These are phyloP conservation scores for Montipora cactus DNA, from an alignment of 64 coral and sea anemone species.

Conservation along the genomic window DNA sequence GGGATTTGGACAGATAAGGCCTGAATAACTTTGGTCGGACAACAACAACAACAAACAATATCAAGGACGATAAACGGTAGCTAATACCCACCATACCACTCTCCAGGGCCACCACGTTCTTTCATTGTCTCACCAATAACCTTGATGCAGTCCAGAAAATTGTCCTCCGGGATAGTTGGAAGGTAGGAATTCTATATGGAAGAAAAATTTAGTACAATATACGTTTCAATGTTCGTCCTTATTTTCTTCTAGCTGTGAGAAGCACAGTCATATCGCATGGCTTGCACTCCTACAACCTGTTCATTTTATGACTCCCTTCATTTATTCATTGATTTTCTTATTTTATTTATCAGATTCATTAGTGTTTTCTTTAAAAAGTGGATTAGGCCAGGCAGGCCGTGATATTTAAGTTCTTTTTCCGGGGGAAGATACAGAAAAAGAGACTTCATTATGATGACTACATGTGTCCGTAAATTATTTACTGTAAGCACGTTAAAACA, in stretches of 20 bases:
- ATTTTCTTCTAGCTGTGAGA: neutral
- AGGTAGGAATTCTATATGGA: slow-evolving; percentile 39
- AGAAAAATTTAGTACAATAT: neutral
- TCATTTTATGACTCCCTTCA: too few relatives aligned
- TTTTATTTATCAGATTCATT: too few relatives aligned
- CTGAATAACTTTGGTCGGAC: too few relatives aligned
- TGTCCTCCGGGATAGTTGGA: slow-evolving; percentile 66
- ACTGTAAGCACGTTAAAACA: neutral
- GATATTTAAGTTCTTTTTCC: too few relatives aligned
- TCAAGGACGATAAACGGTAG: neutral
- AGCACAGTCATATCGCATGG: neutral
- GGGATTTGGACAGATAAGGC: too few relatives aligned
- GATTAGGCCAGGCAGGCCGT: too few relatives aligned
- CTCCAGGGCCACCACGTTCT: neutral
- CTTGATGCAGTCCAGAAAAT: slow-evolving; percentile 10
- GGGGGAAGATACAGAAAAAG: too few relatives aligned
- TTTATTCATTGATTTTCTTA: too few relatives aligned
- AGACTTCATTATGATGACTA: too few relatives aligned
- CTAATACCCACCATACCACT: slow-evolving; percentile 26
- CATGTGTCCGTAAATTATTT: neutral
- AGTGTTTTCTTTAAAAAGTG: too few relatives aligned
- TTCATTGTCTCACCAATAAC: slow-evolving; percentile 12
- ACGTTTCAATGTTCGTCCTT: neutral
- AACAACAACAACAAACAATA: too few relatives aligned
- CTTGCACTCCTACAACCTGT: too few relatives aligned